Evolutionary conservation across 2,113 vertebrate species (phyloP).

Genomic region (Odocoileus virginianus): DNA sequence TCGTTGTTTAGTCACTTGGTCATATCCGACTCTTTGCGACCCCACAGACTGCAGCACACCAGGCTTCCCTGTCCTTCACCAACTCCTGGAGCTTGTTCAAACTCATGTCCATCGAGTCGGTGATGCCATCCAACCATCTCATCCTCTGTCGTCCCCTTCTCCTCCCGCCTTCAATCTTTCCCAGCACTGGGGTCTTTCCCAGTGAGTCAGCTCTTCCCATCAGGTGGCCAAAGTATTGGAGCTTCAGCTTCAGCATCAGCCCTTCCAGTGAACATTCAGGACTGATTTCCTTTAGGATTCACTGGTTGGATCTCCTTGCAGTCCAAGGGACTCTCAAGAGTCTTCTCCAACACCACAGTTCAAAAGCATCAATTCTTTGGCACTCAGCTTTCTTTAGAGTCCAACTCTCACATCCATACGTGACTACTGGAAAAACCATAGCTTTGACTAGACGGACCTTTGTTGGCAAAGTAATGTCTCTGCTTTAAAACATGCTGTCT

Average conservation of each 20-base stretch:
- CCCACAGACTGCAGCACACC: neutral
- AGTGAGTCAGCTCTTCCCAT: neutral
- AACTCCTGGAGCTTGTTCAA: accelerated
- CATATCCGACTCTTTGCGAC: accelerated
- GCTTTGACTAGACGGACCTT: neutral
- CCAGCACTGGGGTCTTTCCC: neutral
- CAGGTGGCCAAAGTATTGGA: accelerated
- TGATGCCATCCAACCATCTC: neutral
- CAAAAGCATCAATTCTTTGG: neutral
- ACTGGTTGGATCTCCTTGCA: neutral
- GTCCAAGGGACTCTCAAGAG: neutral
- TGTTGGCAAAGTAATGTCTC: neutral
- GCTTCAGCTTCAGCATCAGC: neutral
- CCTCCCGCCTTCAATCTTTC: neutral
- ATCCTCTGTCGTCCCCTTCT: neutral
- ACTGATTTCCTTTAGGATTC: neutral
- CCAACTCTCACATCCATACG: neutral
- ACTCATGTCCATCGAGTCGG: neutral
- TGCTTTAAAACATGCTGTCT: neutral
- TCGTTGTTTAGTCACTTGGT: accelerated
- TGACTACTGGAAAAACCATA: neutral
- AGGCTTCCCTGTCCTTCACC: neutral
- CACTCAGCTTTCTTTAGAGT: neutral
- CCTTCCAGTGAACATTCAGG: neutral
- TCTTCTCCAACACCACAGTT: neutral